Percentiles rank a stretch among this genome's conserved stretches.
Conservation (phyloP, 2,113 vertebrate species). For the Odontophorus gujanensis region DNA sequence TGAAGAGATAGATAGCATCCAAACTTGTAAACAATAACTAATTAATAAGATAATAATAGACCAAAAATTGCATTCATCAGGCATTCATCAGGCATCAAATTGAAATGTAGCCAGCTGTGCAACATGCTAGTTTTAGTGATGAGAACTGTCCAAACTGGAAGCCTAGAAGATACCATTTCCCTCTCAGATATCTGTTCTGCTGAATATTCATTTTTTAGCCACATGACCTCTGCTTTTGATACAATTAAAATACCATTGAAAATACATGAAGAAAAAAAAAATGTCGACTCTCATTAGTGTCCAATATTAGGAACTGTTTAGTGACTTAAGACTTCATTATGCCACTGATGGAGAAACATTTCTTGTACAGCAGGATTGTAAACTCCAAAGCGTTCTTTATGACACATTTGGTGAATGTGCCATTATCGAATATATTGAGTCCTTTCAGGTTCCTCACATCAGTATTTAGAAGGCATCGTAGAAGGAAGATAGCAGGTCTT, state of each 20-base stretch:
- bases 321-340: background rate
- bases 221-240: slow-evolving; percentile 15
- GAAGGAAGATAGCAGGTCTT: slow-evolving; percentile 1
- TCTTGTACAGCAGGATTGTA: background rate
- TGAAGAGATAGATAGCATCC: background rate
- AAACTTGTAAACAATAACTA: background rate
- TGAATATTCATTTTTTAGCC: slow-evolving; percentile 29
- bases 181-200: background rate
- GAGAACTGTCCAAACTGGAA: background rate
- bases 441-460: background rate
- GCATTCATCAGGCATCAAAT: background rate
- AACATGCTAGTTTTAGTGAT: background rate
- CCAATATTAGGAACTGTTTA: background rate
- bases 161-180: background rate
- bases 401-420: background rate
- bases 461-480: background rate
- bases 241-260: slow-evolving; percentile 21
- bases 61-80: too few species aligned
- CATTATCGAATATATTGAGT: background rate
- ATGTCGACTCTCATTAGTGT: background rate
- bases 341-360: background rate
- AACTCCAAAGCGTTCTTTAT: background rate
- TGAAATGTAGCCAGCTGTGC: background rate
- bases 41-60: background rate
- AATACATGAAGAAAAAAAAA: background rate